A percentile compares a stretch with the other conserved stretches of the same genome.
Conservation (phyloP, 2,888 invertebrate species). For the Sturmia bella region DNA sequence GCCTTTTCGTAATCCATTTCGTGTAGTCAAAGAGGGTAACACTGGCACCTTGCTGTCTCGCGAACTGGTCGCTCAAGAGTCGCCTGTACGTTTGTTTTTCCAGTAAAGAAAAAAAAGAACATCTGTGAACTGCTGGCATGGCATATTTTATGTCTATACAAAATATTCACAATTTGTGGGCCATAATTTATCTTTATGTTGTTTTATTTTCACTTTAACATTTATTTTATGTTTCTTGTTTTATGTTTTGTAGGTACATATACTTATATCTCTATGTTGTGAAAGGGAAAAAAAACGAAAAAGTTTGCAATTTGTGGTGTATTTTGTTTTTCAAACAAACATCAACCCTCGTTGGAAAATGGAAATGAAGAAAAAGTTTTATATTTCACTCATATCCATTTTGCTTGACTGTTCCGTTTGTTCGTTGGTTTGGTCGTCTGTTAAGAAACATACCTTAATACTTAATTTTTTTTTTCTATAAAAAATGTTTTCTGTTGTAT, state of each 20-base stretch:
- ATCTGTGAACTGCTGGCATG: too few relatives aligned
- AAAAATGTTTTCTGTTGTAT: constrained; percentile 44
- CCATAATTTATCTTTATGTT: constrained; percentile 78
- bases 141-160: background rate
- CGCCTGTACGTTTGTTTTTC: too few relatives aligned
- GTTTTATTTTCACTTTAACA: constrained; percentile 65
- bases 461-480: constrained; percentile 4
- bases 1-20: too few relatives aligned
- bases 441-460: background rate
- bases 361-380: constrained; percentile 73
- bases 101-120: too few relatives aligned
- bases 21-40: too few relatives aligned
- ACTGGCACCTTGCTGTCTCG: too few relatives aligned
- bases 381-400: constrained; percentile 76
- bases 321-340: constrained; percentile 47
- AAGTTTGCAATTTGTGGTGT: constrained; percentile 19
- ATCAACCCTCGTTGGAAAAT: constrained; percentile 52
- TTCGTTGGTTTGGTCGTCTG: background rate
- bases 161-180: constrained; percentile 72
- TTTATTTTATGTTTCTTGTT: constrained; percentile 59
- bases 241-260: constrained; percentile 9
- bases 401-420: constrained; percentile 15
- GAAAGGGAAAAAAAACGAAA: background rate
- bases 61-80: too few relatives aligned
- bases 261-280: constrained; percentile 14